Evolutionary conservation across 1,140 invertebrate genomes (phyloP).

Genomic region (Hormaphis cornu): DNA sequence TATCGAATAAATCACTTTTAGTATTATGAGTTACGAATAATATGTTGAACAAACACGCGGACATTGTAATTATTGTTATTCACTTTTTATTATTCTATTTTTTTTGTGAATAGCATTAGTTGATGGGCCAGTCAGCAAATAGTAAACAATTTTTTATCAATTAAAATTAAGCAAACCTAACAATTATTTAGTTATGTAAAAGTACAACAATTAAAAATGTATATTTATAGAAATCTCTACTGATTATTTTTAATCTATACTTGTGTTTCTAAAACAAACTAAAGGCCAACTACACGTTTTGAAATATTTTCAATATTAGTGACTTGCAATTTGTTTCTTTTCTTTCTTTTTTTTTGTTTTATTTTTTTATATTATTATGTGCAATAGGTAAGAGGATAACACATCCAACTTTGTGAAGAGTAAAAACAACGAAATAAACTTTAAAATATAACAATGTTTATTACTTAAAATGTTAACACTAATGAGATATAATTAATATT

Average conservation of each 20-base stretch:
- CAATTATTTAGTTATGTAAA: too few relatives aligned
- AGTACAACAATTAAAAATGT: background rate
- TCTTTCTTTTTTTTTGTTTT: background rate
- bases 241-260: background rate
- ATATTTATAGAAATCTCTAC: background rate
- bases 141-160: too few relatives aligned
- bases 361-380: background rate
- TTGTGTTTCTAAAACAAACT: background rate
- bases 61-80: background rate
- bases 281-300: background rate
- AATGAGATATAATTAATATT: too few relatives aligned
- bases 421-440: too few relatives aligned
- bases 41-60: background rate
- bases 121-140: too few relatives aligned
- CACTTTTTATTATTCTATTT: background rate
- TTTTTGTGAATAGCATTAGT: background rate
- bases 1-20: background rate
- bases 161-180: too few relatives aligned
- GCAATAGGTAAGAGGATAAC: constrained; percentile 19
- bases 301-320: constrained; percentile 16
- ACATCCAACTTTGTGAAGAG: too few relatives aligned
- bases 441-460: too few relatives aligned
- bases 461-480: too few relatives aligned
- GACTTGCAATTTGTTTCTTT: background rate
- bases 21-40: background rate